Evolutionary conservation across 23 tunicate species (phyloP).

Genomic region (Diplosoma virens): DNA sequence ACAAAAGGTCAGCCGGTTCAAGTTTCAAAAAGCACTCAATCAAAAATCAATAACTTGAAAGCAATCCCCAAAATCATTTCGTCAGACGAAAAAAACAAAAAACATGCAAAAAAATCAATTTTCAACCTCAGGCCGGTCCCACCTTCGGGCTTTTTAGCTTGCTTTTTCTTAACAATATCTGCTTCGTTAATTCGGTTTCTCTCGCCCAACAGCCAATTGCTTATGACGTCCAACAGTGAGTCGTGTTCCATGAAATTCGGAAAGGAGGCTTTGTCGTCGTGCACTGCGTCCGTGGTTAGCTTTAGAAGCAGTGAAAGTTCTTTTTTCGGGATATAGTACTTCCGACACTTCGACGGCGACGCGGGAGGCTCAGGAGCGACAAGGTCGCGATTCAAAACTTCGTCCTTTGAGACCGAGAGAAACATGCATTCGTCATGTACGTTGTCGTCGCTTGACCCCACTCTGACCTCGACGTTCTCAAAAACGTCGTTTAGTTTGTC

Average conservation of each 20-base stretch:
- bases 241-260: neutral
- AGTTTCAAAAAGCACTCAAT: no score
- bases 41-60: no score
- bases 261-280: neutral
- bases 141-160: no score
- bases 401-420: slow-evolving; percentile 25
- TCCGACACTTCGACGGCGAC: slow-evolving; percentile 16
- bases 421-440: slow-evolving; percentile 35
- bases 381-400: neutral
- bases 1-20: no score
- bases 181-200: neutral
- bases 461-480: slow-evolving; percentile 1
- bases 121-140: no score
- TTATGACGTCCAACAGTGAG: neutral
- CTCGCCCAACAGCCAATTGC: neutral
- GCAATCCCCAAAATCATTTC: no score
- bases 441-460: neutral
- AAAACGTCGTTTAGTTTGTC: slow-evolving; percentile 19
- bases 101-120: no score
- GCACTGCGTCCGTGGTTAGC: neutral
- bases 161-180: no score
- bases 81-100: no score
- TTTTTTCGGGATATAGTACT: slow-evolving; percentile 41
- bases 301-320: slow-evolving; percentile 22
- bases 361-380: neutral